These are phyloP conservation scores for Pseudorectes ferrugineus DNA, from an alignment of 2,113 vertebrate genomes.

Conservation along the genomic window DNA sequence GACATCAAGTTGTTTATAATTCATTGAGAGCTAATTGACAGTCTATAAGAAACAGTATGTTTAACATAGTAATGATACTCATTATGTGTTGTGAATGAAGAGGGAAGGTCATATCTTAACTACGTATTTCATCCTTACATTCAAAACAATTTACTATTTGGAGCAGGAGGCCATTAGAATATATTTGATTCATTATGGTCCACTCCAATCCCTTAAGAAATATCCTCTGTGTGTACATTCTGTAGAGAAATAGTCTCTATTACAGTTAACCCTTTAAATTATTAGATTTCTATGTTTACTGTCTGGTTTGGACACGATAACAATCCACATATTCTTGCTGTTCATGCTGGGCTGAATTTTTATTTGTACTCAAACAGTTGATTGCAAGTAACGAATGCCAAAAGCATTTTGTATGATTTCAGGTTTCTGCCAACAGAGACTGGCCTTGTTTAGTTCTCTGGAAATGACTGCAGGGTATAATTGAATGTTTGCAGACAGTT, in stretches of 20 bases:
- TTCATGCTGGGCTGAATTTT: not conserved
- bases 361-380: not conserved
- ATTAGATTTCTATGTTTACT: not conserved
- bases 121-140: not conserved
- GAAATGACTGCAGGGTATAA: slow-evolving; percentile 53
- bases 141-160: not conserved
- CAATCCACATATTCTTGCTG: not conserved
- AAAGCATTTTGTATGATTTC: slow-evolving; percentile 52
- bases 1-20: not conserved
- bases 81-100: not conserved
- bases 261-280: not conserved
- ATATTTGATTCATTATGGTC: not conserved
- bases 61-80: not conserved
- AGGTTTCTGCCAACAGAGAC: slow-evolving; percentile 38
- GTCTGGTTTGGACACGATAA: not conserved
- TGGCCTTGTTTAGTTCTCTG: slow-evolving; percentile 59
- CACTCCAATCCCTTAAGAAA: not conserved
- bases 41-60: not conserved
- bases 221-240: not conserved
- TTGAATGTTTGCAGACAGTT: slow-evolving; percentile 50
- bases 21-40: not conserved
- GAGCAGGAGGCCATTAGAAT: not conserved
- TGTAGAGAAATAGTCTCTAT: not conserved
- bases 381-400: slow-evolving; percentile 33
- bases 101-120: not conserved